Conservation (phyloP, 2,113 vertebrate genomes). For the Phaetusa simplex region DNA sequence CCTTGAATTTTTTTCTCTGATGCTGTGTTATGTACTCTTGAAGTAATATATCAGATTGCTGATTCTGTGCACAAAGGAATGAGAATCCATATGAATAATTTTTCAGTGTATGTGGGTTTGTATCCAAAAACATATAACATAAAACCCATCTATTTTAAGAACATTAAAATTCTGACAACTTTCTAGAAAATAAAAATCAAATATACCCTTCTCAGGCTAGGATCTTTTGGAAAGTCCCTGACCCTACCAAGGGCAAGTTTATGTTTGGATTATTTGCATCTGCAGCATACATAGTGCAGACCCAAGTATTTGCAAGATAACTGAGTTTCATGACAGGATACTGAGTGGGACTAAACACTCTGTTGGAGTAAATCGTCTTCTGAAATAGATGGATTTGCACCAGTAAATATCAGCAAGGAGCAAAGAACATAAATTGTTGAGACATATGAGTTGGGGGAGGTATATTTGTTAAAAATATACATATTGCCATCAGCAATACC, state of each 20-base stretch:
- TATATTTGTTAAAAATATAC: background rate
- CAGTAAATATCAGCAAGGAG: background rate
- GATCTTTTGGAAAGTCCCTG: background rate
- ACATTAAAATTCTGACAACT: background rate
- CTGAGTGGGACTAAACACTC: background rate
- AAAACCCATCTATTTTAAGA: background rate
- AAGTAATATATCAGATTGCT: slow-evolving; percentile 19
- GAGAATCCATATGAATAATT: background rate
- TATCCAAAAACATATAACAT: background rate
- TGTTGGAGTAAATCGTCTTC: background rate
- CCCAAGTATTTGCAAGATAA: background rate
- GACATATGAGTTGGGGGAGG: background rate
- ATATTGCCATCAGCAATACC: background rate
- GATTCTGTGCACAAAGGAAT: background rate
- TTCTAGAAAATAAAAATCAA: background rate
- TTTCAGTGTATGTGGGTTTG: background rate
- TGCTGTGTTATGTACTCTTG: background rate
- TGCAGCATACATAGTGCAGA: background rate
- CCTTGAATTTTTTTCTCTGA: slow-evolving; percentile 3
- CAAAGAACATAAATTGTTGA: background rate
- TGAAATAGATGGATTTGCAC: background rate
- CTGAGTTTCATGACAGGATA: background rate
- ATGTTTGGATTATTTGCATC: background rate
- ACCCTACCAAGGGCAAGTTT: background rate
- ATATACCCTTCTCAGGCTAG: background rate